Evolutionary conservation across 1,140 invertebrate genomes (phyloP).

Genomic region (Drosophila sucinea): DNA sequence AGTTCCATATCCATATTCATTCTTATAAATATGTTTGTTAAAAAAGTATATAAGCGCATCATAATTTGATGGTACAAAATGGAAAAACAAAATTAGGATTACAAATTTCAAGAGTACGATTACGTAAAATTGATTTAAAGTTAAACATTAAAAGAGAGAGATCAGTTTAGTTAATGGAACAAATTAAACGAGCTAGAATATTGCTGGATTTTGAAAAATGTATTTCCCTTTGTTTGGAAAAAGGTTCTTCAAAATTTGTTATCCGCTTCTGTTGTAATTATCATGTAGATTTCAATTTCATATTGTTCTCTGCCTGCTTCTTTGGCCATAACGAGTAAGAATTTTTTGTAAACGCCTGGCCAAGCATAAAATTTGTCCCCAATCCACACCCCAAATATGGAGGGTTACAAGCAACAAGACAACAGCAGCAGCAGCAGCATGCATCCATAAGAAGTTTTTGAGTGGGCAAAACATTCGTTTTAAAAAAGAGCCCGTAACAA

Average conservation of each 20-base stretch:
- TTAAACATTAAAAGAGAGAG: too few species aligned
- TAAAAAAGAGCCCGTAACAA: not conserved
- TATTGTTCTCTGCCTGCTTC: not conserved
- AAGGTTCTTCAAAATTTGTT: not conserved
- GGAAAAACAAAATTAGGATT: too few species aligned
- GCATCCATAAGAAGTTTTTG: slow-evolving; percentile 6
- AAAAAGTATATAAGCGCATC: too few species aligned
- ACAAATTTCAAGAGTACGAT: too few species aligned
- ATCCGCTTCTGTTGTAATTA: not conserved
- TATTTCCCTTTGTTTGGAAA: not conserved
- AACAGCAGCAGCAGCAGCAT: not conserved
- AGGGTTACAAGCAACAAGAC: slow-evolving; percentile 3
- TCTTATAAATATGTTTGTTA: too few species aligned
- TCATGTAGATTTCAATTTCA: too few species aligned
- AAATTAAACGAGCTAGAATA: too few species aligned
- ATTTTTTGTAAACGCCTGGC: not conserved
- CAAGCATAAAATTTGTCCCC: slow-evolving; percentile 13
- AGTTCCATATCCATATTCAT: too few species aligned
- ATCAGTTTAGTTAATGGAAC: too few species aligned
- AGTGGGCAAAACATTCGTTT: slow-evolving; percentile 11
- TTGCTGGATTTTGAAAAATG: too few species aligned
- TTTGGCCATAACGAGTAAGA: not conserved
- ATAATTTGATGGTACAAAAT: too few species aligned
- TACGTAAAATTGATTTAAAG: too few species aligned
- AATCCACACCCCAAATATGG: slow-evolving; percentile 10